Percentiles rank a stretch among this genome's conserved stretches.
phyloP scores from a whole-genome alignment of 2,888 invertebrate genomes.

The Thumatha senex region DNA sequence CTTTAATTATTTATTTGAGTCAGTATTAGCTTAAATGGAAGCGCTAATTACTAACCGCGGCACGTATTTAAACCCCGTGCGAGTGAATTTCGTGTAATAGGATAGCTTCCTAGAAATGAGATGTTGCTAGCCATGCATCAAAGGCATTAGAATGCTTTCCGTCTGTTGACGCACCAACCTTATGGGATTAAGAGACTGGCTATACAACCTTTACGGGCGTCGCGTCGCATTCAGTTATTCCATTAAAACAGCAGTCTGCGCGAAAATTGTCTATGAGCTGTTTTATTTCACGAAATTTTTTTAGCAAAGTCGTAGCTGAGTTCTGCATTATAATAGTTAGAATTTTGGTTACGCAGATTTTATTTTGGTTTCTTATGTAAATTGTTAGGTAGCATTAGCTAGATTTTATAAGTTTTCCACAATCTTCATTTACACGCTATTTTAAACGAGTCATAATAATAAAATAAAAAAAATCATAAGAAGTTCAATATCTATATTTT shows the following conservation, averaged over 20 bases:
- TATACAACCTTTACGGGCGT: slow-evolving; percentile 39
- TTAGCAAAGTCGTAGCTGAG: too few species aligned
- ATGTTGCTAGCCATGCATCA: slow-evolving; percentile 47
- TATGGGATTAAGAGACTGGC: slow-evolving; percentile 49
- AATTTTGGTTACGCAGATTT: too few species aligned
- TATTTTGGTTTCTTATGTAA: too few species aligned
- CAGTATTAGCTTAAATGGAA: slow-evolving; percentile 19
- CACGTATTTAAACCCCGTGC: slow-evolving; percentile 16
- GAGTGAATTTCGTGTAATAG: slow-evolving; percentile 30
- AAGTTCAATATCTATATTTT: slow-evolving; percentile 56
- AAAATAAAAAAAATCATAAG: slow-evolving; percentile 26
- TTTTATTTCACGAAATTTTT: too few species aligned
- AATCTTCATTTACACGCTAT: not conserved
- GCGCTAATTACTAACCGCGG: slow-evolving; percentile 26
- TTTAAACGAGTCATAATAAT: slow-evolving; percentile 10
- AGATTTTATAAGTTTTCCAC: not conserved
- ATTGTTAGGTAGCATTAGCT: too few species aligned
- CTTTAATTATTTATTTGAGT: too few species aligned
- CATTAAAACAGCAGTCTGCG: slow-evolving; percentile 31
- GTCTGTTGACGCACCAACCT: slow-evolving; percentile 45
- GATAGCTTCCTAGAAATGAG: slow-evolving; percentile 32
- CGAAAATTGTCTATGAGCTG: slow-evolving; percentile 4
- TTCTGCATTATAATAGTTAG: too few species aligned
- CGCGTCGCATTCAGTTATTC: slow-evolving; percentile 47
- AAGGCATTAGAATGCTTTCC: slow-evolving; percentile 48